These are phyloP conservation scores for Flexamia atlantica DNA, from an alignment of 2,888 invertebrate genomes.

Conservation along the genomic window DNA sequence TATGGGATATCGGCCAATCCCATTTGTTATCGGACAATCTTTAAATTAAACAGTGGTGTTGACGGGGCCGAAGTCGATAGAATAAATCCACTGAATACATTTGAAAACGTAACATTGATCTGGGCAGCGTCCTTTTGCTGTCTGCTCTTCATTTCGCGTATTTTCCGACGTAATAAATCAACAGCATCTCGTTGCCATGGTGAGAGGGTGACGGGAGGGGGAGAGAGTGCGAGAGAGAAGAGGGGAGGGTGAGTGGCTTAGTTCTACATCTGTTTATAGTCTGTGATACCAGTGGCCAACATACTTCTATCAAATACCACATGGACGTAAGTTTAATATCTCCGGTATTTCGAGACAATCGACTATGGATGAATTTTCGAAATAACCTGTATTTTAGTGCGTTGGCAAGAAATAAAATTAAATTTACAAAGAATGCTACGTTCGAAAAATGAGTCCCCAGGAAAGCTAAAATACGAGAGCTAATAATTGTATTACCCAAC, in stretches of 20 bases:
- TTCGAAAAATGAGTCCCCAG: too few species aligned
- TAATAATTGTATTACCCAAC: too few species aligned
- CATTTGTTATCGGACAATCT: background rate
- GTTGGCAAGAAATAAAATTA: too few species aligned
- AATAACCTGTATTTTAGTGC: too few species aligned
- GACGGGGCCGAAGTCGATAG: background rate
- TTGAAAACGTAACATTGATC: conserved; percentile 58
- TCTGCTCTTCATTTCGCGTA: conserved; percentile 59
- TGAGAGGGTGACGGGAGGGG: conserved; percentile 49
- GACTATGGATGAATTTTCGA: too few species aligned
- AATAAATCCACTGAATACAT: conserved; percentile 51
- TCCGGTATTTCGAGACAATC: too few species aligned
- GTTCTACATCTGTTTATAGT: conserved; percentile 49
- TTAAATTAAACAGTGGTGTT: conserved; percentile 40
- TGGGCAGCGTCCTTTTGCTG: conserved; percentile 51
- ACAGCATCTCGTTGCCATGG: conserved; percentile 61
- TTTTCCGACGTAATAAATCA: conserved; percentile 58
- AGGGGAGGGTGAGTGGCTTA: conserved; percentile 16
- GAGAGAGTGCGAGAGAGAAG: conserved; percentile 41
- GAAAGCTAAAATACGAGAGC: too few species aligned
- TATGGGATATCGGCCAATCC: background rate
- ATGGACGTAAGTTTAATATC: background rate
- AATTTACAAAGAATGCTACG: too few species aligned
- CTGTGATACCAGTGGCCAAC: conserved; percentile 19
- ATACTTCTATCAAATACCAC: conserved; percentile 5